Conservation (phyloP, 2,113 vertebrate genomes). For the Podiceps cristatus region DNA sequence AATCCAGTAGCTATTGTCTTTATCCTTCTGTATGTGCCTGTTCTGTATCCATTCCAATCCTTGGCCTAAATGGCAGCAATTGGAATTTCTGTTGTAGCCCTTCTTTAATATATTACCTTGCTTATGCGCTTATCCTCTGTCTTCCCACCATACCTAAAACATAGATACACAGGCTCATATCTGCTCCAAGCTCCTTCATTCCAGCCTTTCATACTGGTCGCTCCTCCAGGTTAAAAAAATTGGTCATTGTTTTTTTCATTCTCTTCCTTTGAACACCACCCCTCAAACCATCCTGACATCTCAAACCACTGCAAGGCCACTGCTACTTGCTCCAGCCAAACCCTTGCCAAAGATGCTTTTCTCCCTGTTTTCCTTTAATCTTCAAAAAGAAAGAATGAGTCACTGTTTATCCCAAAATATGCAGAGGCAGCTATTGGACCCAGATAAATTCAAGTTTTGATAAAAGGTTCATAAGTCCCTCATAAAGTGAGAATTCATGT, state of each 20-base stretch:
- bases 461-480: neutral
- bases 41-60: neutral
- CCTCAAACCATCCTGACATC: neutral
- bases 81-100: neutral
- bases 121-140: neutral
- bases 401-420: neutral
- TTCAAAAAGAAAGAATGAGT: neutral
- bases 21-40: neutral
- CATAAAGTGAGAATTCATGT: neutral
- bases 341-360: neutral
- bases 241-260: accelerated
- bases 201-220: neutral
- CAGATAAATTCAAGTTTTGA: neutral
- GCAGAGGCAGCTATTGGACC: neutral
- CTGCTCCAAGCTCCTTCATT: neutral
- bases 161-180: neutral
- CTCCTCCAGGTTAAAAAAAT: neutral
- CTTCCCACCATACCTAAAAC: neutral
- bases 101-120: neutral
- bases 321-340: neutral
- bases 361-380: neutral
- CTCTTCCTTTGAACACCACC: neutral
- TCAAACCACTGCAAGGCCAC: neutral
- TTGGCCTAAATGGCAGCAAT: neutral
- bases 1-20: neutral